Percentiles rank a stretch among this genome's conserved stretches.
Evolutionary conservation across 2,797 vertebrate genomes (phyloP).

Genomic region (Huso huso): DNA sequence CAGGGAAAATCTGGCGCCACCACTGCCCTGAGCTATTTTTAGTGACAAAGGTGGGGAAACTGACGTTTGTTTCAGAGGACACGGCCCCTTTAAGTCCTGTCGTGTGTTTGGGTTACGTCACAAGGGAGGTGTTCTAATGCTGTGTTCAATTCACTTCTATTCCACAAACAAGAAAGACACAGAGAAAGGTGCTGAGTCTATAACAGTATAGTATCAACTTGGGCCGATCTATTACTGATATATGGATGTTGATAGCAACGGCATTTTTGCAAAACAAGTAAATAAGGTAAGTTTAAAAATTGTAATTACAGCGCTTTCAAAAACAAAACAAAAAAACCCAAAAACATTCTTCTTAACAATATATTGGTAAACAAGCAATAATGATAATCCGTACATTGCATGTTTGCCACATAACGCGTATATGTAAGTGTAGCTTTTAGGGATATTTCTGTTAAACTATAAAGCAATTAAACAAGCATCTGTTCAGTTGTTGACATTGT

Average conservation of each 20-base stretch:
- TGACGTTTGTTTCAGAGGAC: conserved; percentile 1
- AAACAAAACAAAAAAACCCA: background rate
- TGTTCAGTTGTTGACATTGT: too few species aligned
- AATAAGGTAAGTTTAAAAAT: conserved; percentile 9
- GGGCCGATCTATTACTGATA: too few species aligned
- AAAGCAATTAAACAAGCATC: too few species aligned
- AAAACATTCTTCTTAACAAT: too few species aligned
- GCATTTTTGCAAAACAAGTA: conserved; percentile 7
- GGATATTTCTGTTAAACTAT: too few species aligned
- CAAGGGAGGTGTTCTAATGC: conserved; percentile 27
- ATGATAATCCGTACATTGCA: too few species aligned
- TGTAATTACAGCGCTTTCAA: conserved; percentile 6
- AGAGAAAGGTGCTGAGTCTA: background rate
- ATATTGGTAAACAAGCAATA: too few species aligned
- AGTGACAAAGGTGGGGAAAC: background rate
- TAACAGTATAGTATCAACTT: too few species aligned
- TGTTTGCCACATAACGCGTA: too few species aligned
- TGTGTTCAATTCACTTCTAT: conserved; percentile 13
- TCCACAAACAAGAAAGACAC: conserved; percentile 10
- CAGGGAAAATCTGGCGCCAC: too few species aligned
- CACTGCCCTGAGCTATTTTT: conserved; percentile 1
- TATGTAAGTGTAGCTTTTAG: too few species aligned
- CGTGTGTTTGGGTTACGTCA: conserved; percentile 46
- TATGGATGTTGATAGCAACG: background rate
- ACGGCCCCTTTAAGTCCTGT: conserved; percentile 6